These are phyloP conservation scores for Centruroides sculpturatus DNA, from an alignment of 1,140 invertebrate species.

Conservation along the genomic window DNA sequence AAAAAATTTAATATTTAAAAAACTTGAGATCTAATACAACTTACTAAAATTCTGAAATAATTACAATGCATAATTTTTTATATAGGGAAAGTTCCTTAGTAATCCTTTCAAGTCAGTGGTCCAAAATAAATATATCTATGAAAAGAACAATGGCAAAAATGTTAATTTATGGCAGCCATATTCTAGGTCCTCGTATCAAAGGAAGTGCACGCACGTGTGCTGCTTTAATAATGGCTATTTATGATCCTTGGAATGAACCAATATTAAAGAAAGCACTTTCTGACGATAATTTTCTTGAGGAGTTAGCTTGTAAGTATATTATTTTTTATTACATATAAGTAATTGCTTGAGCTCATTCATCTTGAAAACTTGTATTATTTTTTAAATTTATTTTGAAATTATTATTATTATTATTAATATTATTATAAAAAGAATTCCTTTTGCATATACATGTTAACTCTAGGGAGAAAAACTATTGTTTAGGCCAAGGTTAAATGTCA, in stretches of 20 bases:
- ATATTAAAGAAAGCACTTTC: background rate
- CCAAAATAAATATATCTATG: background rate
- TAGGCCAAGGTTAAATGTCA: too few relatives aligned
- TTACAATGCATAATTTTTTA: background rate
- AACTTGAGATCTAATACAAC: too few relatives aligned
- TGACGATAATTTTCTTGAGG: background rate
- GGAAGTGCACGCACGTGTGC: slow-evolving; percentile 6
- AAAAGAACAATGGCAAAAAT: slow-evolving; percentile 7
- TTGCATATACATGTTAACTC: too few relatives aligned
- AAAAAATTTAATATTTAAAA: too few relatives aligned
- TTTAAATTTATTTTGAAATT: too few relatives aligned
- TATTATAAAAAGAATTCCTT: too few relatives aligned
- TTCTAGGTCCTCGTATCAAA: slow-evolving; percentile 4
- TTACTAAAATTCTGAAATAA: too few relatives aligned
- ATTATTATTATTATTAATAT: too few relatives aligned
- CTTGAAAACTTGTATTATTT: background rate
- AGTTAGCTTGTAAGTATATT: background rate
- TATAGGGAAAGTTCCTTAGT: slow-evolving; percentile 11
- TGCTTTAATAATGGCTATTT: slow-evolving; percentile 8
- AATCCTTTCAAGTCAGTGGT: slow-evolving; percentile 6
- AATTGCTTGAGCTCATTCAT: background rate
- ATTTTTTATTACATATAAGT: background rate
- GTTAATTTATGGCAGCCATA: slow-evolving; percentile 6
- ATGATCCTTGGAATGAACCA: slow-evolving; percentile 13
- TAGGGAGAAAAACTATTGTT: too few relatives aligned